Conservation (phyloP, 1,140 invertebrate species). For the Homarus americanus region DNA sequence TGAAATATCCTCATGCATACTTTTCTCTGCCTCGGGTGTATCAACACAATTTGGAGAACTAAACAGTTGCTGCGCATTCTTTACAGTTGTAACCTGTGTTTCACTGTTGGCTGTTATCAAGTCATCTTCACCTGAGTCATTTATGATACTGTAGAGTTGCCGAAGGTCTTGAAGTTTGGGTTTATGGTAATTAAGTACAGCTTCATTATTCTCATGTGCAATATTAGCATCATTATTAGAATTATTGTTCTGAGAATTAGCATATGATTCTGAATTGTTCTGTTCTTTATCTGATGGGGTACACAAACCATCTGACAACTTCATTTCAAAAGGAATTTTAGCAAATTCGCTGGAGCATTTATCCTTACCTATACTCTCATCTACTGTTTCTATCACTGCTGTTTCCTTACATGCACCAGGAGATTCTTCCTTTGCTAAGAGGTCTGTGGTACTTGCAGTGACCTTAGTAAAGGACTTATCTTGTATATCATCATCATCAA, state of each 20-base stretch:
- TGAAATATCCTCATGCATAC: neutral
- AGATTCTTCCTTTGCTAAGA: neutral
- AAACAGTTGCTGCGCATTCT: neutral
- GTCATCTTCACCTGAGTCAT: neutral
- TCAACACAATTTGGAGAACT: neutral
- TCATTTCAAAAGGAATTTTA: neutral
- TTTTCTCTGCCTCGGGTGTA: neutral
- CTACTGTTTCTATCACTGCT: neutral
- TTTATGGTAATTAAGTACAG: neutral
- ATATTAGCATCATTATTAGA: neutral
- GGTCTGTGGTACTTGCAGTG: neutral
- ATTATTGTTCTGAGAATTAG: neutral
- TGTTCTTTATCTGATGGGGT: neutral
- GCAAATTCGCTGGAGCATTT: neutral
- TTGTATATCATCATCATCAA: slow-evolving; percentile 14
- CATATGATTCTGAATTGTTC: neutral
- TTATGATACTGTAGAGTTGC: neutral
- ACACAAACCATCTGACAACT: neutral
- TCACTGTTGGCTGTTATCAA: neutral
- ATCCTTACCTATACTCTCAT: neutral
- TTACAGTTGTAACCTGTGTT: neutral
- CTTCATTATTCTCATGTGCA: neutral
- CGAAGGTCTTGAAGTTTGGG: neutral
- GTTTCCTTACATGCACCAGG: neutral
- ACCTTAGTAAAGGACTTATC: neutral